These are phyloP conservation scores for Lanius ludovicianus DNA, from an alignment of 2,113 vertebrate genomes.

Conservation along the genomic window DNA sequence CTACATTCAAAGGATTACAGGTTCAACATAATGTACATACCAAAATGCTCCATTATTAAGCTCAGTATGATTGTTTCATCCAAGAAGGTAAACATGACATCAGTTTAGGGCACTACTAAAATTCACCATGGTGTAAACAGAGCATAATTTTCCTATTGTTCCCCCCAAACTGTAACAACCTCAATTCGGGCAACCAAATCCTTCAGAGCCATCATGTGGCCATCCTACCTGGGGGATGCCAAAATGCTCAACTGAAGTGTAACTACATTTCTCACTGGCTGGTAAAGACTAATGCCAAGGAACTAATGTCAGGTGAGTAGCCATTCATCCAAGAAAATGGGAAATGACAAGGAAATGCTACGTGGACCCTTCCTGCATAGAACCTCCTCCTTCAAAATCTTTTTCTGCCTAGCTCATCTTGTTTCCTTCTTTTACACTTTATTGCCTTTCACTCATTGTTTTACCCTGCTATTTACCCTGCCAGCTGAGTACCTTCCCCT, in stretches of 20 bases:
- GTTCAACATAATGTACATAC: not conserved
- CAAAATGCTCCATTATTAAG: not conserved
- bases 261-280: not conserved
- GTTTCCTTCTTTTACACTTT: not conserved
- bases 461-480: not conserved
- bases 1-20: not conserved
- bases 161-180: not conserved
- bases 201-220: not conserved
- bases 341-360: not conserved
- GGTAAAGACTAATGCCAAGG: not conserved
- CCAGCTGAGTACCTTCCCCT: not conserved
- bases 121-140: not conserved
- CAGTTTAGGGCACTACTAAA: not conserved
- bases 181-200: not conserved
- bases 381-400: not conserved
- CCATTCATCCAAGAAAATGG: not conserved
- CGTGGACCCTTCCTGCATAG: rapidly evolving
- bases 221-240: not conserved
- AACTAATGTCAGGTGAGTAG: not conserved
- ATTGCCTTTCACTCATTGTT: not conserved
- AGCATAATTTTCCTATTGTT: rapidly evolving
- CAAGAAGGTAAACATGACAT: rapidly evolving
- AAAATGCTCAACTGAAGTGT: not conserved
- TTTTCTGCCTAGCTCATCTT: not conserved
- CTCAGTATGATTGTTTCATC: not conserved